Evolutionary conservation across 2,113 vertebrate species (phyloP), one percentile per base, ranked within the genome.

Genomic region (Ctenodactylus gundi): DNA sequence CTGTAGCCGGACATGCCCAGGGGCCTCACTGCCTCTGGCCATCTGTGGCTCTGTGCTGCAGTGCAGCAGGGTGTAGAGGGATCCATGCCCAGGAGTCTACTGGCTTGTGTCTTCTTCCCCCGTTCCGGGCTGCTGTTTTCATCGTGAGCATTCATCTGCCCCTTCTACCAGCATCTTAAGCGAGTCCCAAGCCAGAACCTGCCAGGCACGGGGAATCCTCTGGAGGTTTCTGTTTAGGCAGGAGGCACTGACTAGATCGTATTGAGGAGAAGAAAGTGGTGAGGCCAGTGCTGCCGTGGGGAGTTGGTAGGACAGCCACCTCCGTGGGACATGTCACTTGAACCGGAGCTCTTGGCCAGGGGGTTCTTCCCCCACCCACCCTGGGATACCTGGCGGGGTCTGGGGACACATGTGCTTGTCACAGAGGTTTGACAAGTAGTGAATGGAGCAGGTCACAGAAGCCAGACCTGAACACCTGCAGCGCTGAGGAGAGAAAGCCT

Each of bases 281-380:
- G 7, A 8, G 67, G 36, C 36, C 36, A 3, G 15, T 13, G 18
- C 55, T 49, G 55, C 15, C 39, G 65, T 49, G 21, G 13, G 85
- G 13, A 15, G 11, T 11, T 25, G n/a, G 85, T 60, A 5, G 34
- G 36, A 0, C 51, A 15, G 8, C 41, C 10, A 6, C 70, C 23
- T 2, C 17, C 6, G 9, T 7, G 6, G 51, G 31, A 44, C 4
- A 0, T 10, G 21, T 27, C 4, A 7, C 55, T 6, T n/a, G 5
- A 41, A 8, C 55, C 55, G 7, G 1, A 7, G 20, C 34, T 62
- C 78, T 64, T 7, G 0, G 4, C 64, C 0, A 7, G 84, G 46
- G 29, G 27, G 29, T 25, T 44, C 27, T 36, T 31, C 31, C 13
- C 31, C 46, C 21, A 25, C 9, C n/a, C n/a, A n/a, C n/a, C n/a